Evolutionary conservation across 2,797 vertebrate genomes (phyloP).

Genomic region (Rhodeus uyekii): DNA sequence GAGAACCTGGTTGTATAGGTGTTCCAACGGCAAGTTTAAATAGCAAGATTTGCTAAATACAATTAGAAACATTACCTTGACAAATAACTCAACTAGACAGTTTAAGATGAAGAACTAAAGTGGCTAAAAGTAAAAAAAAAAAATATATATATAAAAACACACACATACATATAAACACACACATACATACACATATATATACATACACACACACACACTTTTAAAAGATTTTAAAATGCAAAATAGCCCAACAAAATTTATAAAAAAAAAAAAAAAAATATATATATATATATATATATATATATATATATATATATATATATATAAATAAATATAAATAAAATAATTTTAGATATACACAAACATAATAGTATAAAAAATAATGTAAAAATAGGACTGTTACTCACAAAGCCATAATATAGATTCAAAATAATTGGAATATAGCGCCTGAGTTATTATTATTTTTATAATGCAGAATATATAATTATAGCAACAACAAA

Average conservation of each 20-base stretch:
- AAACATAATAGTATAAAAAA: not conserved
- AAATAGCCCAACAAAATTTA: not conserved
- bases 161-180: too few species aligned
- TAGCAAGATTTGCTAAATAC: not conserved
- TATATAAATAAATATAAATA: not conserved
- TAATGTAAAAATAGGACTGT: not conserved
- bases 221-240: too few species aligned
- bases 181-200: too few species aligned
- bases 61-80: not conserved
- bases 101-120: too few species aligned
- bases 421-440: not conserved
- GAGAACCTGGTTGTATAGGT: not conserved
- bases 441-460: not conserved
- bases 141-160: too few species aligned
- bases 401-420: not conserved
- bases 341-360: too few species aligned
- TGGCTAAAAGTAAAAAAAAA: not conserved
- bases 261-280: not conserved
- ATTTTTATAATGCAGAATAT: too few species aligned
- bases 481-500: too few species aligned
- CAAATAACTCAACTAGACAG: too few species aligned
- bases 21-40: not conserved
- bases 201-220: too few species aligned
- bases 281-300: not conserved
- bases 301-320: too few species aligned